These are phyloP conservation scores for Dasysyrphus albostriatus DNA, from an alignment of 2,888 invertebrate species.

Conservation along the genomic window DNA sequence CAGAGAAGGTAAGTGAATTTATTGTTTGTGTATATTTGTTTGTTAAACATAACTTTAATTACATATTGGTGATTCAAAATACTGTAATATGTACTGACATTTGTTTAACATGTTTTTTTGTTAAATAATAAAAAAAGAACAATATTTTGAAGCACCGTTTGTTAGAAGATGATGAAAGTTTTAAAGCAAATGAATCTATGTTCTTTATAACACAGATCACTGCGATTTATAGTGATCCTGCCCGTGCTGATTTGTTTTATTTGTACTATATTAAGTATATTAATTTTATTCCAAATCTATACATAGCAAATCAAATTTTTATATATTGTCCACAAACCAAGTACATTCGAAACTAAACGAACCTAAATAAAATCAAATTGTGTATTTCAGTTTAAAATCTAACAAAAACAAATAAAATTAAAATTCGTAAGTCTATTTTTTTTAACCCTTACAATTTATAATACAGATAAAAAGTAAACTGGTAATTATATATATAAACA, in stretches of 20 bases:
- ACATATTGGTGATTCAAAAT: background rate
- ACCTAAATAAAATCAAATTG: constrained; percentile 55
- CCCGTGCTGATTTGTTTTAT: constrained; percentile 90
- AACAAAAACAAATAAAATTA: background rate
- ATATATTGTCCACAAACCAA: constrained; percentile 75
- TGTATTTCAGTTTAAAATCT: constrained; percentile 29
- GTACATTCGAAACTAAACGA: constrained; percentile 59
- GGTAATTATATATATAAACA: constrained; percentile 64
- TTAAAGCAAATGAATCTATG: background rate
- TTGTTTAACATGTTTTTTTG: background rate
- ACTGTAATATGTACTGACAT: background rate
- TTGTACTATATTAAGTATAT: constrained; percentile 90
- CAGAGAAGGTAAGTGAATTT: constrained; percentile 85
- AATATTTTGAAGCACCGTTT: background rate
- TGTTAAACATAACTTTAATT: too few relatives aligned
- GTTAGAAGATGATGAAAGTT: background rate
- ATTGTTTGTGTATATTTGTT: too few relatives aligned
- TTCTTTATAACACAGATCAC: constrained; percentile 85
- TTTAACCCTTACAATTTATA: constrained; percentile 53
- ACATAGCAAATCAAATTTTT: constrained; percentile 82
- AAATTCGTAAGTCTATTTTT: constrained; percentile 56
- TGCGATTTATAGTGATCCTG: constrained; percentile 89
- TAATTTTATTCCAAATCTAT: constrained; percentile 87
- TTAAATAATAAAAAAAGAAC: background rate
- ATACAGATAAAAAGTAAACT: constrained; percentile 33